Evolutionary conservation across 2,888 invertebrate species (phyloP).

Genomic region (Micropterix aruncella): DNA sequence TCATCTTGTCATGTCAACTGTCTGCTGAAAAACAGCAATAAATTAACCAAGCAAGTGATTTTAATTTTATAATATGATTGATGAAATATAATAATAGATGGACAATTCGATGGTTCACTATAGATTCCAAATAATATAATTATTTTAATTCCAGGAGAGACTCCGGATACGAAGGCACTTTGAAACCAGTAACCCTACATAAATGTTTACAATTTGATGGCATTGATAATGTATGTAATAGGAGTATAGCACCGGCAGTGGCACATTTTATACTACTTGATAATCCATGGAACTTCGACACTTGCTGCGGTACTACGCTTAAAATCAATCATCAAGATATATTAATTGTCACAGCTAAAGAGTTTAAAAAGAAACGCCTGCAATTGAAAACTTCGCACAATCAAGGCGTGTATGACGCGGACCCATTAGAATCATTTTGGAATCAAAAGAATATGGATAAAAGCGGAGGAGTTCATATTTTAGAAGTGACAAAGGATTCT

Average conservation of each 20-base stretch:
- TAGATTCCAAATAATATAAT: too few species aligned
- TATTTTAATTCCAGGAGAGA: too few species aligned
- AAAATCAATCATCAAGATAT: not conserved
- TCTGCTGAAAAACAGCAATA: too few species aligned
- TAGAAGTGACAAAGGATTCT: not conserved
- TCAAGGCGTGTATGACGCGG: not conserved
- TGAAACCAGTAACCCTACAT: too few species aligned
- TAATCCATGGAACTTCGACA: not conserved
- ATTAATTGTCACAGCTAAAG: not conserved
- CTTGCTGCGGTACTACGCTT: not conserved
- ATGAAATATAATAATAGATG: too few species aligned
- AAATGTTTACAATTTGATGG: too few species aligned
- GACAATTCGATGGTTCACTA: too few species aligned
- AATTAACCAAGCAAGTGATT: too few species aligned
- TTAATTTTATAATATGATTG: too few species aligned
- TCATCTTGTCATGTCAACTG: too few species aligned
- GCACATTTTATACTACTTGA: not conserved
- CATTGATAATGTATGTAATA: too few species aligned
- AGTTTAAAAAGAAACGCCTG: not conserved
- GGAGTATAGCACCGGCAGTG: not conserved
- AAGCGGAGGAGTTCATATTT: not conserved
- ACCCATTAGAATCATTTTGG: not conserved
- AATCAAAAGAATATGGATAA: not conserved
- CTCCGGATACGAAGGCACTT: too few species aligned
- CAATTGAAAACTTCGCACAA: not conserved